Evolutionary conservation across 2,113 vertebrate genomes (phyloP), one percentile per base, ranked within the genome.

Genomic region (Pipa parva): DNA sequence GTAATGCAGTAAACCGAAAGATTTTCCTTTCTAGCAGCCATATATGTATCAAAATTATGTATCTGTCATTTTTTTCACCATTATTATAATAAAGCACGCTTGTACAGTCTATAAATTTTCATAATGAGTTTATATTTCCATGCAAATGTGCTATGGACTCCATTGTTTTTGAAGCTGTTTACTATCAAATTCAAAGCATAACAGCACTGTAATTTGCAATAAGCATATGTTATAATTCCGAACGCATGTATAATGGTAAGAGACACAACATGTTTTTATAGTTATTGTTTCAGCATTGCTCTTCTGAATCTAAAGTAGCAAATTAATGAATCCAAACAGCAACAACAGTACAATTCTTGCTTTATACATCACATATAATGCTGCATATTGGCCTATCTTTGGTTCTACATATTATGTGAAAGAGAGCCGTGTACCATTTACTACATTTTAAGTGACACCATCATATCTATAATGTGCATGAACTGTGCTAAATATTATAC

Each of bases 31-130:
- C 12, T 21, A 60, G 20, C 48, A 59, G 64, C 31, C 36, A 28
- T 31, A 31, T 28, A 61, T 54, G 48, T 60, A 45, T 59, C 48
- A 54, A 45, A 61, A 61, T 60, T n/a, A 54, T 61, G 15, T 12
- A 54, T 29, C 48, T 69, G 36, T 69, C 57, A 60, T 60, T 60
- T 54, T 42, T 61, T 61, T 20, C 52, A 39, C 25, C n/a, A 54
- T 61, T 60, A 61, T 45, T 3, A 7, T 24, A 60, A 60, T 60
- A 52, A 59, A 49, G 25, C n/a, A 9, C 8, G 22, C 31, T 46
- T 27, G 33, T 45, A 21, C 25, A 69, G 21, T 33, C 63, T 52
- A 45, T 31, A 45, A 45, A 70, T 61, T 45, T 22, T 54, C 8
- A 46, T 61, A 61, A 61, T 61, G 36, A 45, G 36, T 13, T 54